A percentile compares a stretch with the other conserved stretches of the same genome.
These are phyloP conservation scores for Sepioteuthis lessoniana DNA, from an alignment of 2,888 invertebrate species.

Conservation along the genomic window DNA sequence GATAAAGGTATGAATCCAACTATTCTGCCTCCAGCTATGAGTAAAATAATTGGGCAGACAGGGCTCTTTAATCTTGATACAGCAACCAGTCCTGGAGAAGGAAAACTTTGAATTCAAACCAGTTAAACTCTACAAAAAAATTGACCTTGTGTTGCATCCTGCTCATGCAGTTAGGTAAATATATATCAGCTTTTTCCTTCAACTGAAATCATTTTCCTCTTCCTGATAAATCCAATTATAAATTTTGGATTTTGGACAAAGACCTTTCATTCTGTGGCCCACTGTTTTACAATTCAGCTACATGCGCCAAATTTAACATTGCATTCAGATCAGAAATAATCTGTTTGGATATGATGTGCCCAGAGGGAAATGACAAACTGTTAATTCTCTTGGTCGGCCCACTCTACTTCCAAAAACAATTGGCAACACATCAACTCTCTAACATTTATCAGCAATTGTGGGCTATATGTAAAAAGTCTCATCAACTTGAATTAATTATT, in stretches of 20 bases:
- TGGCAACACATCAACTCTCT: not conserved
- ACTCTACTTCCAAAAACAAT: slow-evolving; percentile 6
- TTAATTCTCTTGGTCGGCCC: not conserved
- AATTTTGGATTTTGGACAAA: not conserved
- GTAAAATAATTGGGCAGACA: too few relatives aligned
- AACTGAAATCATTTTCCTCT: not conserved
- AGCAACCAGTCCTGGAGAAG: too few relatives aligned
- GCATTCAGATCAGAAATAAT: slow-evolving; percentile 7
- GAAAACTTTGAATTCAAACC: too few relatives aligned
- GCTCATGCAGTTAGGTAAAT: too few relatives aligned
- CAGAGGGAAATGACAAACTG: not conserved
- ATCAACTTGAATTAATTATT: not conserved
- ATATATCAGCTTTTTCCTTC: too few relatives aligned
- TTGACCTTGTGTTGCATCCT: too few relatives aligned
- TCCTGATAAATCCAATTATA: not conserved
- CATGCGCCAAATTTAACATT: slow-evolving; percentile 6
- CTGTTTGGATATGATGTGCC: not conserved
- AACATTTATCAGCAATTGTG: slow-evolving; percentile 33
- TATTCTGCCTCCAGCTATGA: too few relatives aligned
- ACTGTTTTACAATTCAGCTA: not conserved
- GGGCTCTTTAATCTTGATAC: too few relatives aligned
- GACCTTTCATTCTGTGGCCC: not conserved
- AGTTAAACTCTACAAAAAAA: too few relatives aligned
- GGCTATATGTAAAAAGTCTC: not conserved
- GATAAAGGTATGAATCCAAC: too few relatives aligned